A percentile compares a stretch with the other conserved stretches of the same genome.
Conservation (phyloP, 2,113 vertebrate species). For the Cephalopterus ornatus region DNA sequence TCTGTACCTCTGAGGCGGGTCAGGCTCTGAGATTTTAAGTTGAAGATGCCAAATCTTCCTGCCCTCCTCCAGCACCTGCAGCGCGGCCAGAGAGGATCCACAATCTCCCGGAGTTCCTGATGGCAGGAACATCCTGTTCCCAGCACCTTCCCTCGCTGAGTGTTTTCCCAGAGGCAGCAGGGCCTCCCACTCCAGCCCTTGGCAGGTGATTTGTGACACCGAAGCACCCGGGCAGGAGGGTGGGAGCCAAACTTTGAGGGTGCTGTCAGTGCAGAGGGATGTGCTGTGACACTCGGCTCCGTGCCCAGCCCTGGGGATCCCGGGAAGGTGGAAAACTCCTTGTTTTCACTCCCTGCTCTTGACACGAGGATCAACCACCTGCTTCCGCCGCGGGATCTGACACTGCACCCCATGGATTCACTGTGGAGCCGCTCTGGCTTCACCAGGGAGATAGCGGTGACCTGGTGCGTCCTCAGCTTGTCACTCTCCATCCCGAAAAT, state of each 20-base stretch:
- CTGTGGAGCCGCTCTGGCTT: not conserved
- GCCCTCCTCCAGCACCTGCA: not conserved
- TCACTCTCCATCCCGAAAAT: not conserved
- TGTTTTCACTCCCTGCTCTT: not conserved
- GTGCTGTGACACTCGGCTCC: not conserved
- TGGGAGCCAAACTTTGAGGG: slow-evolving; percentile 5
- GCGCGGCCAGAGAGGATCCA: accelerated
- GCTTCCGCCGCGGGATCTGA: accelerated
- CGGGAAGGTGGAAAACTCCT: accelerated
- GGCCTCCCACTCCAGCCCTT: not conserved
- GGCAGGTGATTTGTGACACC: not conserved
- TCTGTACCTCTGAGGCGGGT: accelerated
- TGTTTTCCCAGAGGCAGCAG: not conserved
- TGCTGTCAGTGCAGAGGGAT: not conserved
- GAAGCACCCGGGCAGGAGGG: not conserved
- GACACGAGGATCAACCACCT: not conserved
- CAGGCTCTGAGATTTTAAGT: not conserved
- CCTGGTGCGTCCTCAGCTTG: not conserved
- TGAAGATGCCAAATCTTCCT: not conserved
- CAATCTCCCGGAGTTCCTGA: not conserved
- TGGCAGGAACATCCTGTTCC: not conserved
- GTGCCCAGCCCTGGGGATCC: not conserved
- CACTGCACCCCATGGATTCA: not conserved
- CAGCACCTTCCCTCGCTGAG: not conserved
- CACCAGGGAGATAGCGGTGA: not conserved